Evolutionary conservation across 2,888 invertebrate genomes (phyloP).

Genomic region (Phalangium opilio): DNA sequence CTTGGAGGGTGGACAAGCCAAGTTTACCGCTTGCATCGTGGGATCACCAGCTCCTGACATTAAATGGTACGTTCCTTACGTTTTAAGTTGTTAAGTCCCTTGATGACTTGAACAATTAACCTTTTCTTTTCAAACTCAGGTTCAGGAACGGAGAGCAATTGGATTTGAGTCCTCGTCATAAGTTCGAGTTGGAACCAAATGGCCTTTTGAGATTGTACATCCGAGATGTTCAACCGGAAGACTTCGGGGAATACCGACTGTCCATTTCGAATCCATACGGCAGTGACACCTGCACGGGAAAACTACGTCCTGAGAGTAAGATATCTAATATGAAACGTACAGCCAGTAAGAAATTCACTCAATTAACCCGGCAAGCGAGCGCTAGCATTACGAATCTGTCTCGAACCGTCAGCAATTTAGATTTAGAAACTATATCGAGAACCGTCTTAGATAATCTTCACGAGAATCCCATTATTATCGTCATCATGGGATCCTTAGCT

Average conservation of each 20-base stretch:
- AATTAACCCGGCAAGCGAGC: no score
- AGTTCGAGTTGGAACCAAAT: constrained; percentile 58
- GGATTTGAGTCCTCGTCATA: constrained; percentile 60
- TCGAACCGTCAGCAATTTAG: no score
- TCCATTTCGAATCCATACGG: constrained; percentile 71
- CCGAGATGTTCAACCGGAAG: constrained; percentile 48
- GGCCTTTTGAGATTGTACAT: constrained; percentile 59
- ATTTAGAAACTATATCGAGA: no score
- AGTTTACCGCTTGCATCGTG: constrained; percentile 80
- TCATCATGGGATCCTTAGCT: no score
- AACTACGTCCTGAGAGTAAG: constrained; percentile 61
- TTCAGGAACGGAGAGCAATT: constrained; percentile 44
- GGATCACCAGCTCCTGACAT: constrained; percentile 76
- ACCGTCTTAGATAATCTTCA: no score
- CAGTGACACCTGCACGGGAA: constrained; percentile 29
- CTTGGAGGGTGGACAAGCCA: constrained; percentile 70
- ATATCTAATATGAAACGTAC: not conserved
- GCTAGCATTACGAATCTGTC: no score
- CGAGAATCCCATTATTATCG: no score
- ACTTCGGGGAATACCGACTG: constrained; percentile 69
- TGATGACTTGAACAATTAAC: not conserved
- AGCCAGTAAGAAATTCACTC: no score
- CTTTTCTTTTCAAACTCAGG: constrained; percentile 22
- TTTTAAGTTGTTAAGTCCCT: no score
- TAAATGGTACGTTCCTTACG: constrained; percentile 47